phyloP scores from a whole-genome alignment of 2,113 vertebrate species.

The Corydoras maculifer region DNA sequence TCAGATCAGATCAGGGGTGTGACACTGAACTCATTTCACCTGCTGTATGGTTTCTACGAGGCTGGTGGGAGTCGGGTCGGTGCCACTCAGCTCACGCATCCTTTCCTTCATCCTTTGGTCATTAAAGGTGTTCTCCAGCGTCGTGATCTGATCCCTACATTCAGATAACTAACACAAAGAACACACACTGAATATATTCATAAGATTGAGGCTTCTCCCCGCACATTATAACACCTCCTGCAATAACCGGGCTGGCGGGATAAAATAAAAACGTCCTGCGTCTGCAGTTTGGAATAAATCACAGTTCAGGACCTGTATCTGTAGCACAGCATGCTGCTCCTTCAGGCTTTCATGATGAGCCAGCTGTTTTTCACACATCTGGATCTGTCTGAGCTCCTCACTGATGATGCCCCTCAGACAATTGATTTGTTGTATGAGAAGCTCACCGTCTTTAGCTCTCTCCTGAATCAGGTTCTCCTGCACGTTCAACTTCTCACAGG shows the following conservation, averaged over 20 bases:
- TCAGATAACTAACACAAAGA: slow-evolving; percentile 69
- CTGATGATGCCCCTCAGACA: slow-evolving; percentile 67
- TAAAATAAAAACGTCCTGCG: too few species aligned
- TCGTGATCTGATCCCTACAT: slow-evolving; percentile 68
- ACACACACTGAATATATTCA: not conserved
- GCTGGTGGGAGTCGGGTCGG: slow-evolving; percentile 68
- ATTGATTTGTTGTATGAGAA: slow-evolving; percentile 73
- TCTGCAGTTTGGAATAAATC: too few species aligned
- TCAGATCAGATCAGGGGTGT: too few species aligned
- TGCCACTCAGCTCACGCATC: slow-evolving; percentile 65
- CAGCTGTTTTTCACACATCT: slow-evolving; percentile 57
- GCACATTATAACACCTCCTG: too few species aligned
- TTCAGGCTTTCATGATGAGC: slow-evolving; percentile 63
- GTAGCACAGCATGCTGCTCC: slow-evolving; percentile 64
- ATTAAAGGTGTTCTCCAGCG: slow-evolving; percentile 58
- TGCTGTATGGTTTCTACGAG: slow-evolving; percentile 75
- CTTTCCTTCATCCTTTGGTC: slow-evolving; percentile 49
- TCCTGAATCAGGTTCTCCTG: slow-evolving; percentile 69
- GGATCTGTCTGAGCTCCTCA: slow-evolving; percentile 73
- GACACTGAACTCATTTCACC: slow-evolving; percentile 53
- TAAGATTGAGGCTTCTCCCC: too few species aligned
- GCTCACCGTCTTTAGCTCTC: slow-evolving; percentile 65
- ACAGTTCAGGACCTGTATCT: slow-evolving; percentile 69
- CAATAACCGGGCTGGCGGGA: too few species aligned
- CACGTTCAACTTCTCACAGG: slow-evolving; percentile 73